Evolutionary conservation across 2,797 vertebrate species (phyloP).

Genomic region (Distichodus sexfasciatus): DNA sequence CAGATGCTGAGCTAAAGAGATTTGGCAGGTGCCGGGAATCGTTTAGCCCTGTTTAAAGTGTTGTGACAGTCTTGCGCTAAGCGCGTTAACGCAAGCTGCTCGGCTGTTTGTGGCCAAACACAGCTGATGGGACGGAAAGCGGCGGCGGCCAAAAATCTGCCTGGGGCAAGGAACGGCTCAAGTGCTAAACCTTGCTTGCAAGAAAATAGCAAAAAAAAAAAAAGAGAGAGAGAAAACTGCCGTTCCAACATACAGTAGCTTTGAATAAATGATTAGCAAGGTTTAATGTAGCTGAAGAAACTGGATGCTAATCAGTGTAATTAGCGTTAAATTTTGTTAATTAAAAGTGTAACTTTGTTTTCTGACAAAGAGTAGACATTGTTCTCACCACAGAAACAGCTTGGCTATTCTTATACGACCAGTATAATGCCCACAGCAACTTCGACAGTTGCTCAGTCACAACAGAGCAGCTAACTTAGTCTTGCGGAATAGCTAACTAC

Average conservation of each 20-base stretch:
- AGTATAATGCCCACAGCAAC: slow-evolving; percentile 60
- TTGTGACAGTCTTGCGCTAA: slow-evolving; percentile 40
- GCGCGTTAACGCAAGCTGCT: slow-evolving; percentile 42
- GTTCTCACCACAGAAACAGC: slow-evolving; percentile 60
- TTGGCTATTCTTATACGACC: slow-evolving; percentile 66
- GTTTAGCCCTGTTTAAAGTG: slow-evolving; percentile 44
- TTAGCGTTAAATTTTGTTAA: too few relatives aligned
- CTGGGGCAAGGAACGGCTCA: background rate
- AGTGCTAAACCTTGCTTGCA: background rate
- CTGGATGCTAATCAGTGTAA: too few relatives aligned
- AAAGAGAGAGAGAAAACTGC: too few relatives aligned
- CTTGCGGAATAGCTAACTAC: too few relatives aligned
- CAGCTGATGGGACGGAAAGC: slow-evolving; percentile 38
- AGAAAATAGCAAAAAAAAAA: background rate
- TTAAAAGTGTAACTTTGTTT: too few relatives aligned
- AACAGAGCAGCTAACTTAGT: too few relatives aligned
- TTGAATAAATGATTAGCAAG: too few relatives aligned
- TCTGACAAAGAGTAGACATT: slow-evolving; percentile 40
- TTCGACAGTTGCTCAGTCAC: slow-evolving; percentile 63
- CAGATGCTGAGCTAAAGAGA: slow-evolving; percentile 12
- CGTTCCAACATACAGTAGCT: too few relatives aligned
- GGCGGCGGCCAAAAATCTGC: slow-evolving; percentile 20
- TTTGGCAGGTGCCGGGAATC: slow-evolving; percentile 51
- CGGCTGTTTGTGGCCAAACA: slow-evolving; percentile 43
- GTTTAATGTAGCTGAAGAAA: too few relatives aligned